Conservation (phyloP, 2,888 invertebrate genomes). For the Phlogophora meticulosa region DNA sequence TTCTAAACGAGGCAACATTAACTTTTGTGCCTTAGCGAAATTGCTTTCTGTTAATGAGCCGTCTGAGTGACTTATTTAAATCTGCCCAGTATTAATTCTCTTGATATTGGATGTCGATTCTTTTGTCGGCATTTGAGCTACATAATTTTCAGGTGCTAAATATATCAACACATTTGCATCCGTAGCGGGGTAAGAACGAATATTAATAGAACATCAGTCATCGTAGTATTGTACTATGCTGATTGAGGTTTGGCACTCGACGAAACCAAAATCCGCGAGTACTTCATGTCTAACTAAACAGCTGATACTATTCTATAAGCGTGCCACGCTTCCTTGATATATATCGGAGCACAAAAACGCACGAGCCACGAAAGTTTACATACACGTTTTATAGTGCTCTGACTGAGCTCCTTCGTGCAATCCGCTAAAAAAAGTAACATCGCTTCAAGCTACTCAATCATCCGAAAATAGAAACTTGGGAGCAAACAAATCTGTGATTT, state of each 20-base stretch:
- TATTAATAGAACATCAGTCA: constrained; percentile 56
- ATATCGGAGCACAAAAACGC: constrained; percentile 37
- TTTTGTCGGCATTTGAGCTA: constrained; percentile 8
- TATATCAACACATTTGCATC: constrained; percentile 47
- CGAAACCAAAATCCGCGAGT: constrained; percentile 39
- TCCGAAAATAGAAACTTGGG: constrained; percentile 73
- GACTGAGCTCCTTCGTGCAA: constrained; percentile 59
- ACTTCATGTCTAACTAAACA: constrained; percentile 36
- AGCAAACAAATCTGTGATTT: constrained; percentile 70
- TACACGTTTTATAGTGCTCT: constrained; percentile 53
- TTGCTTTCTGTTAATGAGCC: constrained; percentile 30
- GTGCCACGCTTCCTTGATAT: constrained; percentile 20
- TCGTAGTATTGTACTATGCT: constrained; percentile 39
- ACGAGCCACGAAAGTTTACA: constrained; percentile 54
- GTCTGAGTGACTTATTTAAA: constrained; percentile 13
- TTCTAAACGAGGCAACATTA: constrained; percentile 37
- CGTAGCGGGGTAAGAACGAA: constrained; percentile 35
- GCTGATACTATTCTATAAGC: constrained; percentile 22
- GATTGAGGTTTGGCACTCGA: constrained; percentile 62
- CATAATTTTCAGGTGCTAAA: constrained; percentile 16
- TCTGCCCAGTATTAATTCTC: constrained; percentile 9
- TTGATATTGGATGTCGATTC: constrained; percentile 4
- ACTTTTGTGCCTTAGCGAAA: constrained; percentile 40
- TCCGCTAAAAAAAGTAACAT: constrained; percentile 64
- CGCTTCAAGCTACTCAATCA: constrained; percentile 70